Base-by-base conservation (phyloP, 2,888 invertebrate genomes). In the Ochropleura leucogaster region DNA sequence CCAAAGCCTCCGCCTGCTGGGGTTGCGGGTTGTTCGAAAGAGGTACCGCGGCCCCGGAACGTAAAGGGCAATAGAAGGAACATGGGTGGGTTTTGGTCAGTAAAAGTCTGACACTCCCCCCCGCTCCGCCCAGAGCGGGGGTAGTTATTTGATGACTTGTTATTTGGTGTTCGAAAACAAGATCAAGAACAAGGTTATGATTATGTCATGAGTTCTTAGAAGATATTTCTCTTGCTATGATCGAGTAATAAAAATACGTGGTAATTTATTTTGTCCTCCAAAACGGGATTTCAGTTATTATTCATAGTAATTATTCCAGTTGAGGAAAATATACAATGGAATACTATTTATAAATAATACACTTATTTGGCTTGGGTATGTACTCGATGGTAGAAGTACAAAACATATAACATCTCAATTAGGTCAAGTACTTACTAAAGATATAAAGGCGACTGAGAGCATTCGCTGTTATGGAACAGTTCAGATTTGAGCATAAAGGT, bases 121-220 rank as follows among this genome's bases (percentile, higher is more conserved):
- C n/a, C n/a, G n/a, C n/a, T n/a, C n/a, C n/a, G n/a, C n/a, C n/a
- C n/a, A n/a, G n/a, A n/a, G n/a, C n/a, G n/a, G n/a, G n/a, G n/a
- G n/a, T n/a, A n/a, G n/a, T n/a, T n/a, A n/a, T n/a, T n/a, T n/a
- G n/a, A n/a, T n/a, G n/a, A n/a, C n/a, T n/a, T n/a, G n/a, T n/a
- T n/a, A n/a, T n/a, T n/a, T 74, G 53, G 60, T 72, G 9, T 55
- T 72, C 12, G 40, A 12, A 40, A 4, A 0, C 53, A 72, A 55
- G 76, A 53, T 71, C 72, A 71, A 71, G 71, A n/a, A 62, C 62
- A 44, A 62, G 62, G 62, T 62, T 44, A 7, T 44, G 12, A n/a
- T n/a, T n/a, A 20, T 62, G 14, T n/a, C 44, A 62, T 62, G n/a
- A 20, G 7, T 62, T 62, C n/a, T n/a, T 62, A n/a, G 44, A 14